Base-by-base conservation (phyloP, 2,888 invertebrate species). In the Neoaliturus tenellus region DNA sequence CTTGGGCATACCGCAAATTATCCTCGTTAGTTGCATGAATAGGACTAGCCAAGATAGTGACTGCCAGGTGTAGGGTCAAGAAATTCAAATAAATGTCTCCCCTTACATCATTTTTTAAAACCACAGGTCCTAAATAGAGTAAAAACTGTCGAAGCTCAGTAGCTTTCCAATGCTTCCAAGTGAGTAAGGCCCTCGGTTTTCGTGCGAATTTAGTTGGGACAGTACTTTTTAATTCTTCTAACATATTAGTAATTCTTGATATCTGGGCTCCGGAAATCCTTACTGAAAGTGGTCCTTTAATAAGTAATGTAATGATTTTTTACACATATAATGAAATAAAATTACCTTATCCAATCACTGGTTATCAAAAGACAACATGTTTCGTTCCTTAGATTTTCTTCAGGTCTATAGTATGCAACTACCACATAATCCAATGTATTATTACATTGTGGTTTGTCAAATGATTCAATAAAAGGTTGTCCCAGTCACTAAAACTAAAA, bases 161-260 rank as follows among this genome's bases (percentile, higher is more conserved):
- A 20, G 88, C 89, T 81, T 89, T 89, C 87, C 88, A 89, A 25
- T 86, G 84, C 8, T 87, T 88, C 17, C 88, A 67, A 48, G 88
- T 87, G 81, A 17, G 71, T 6, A 89, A 75, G 8, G 86, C 44
- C 71, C 89, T 85, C 4, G 87, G 88, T 84, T 87, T 88, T 41
- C 89, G 81, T 6, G 84, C 84, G 86, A 89, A 89, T 82, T 89
- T 88, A 48, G 12, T 31, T 33, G 85, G 85, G 12, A 85, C 58
- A 39, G 33, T 58, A 39, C 28, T 41, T 39, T 25, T 12, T 20
- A 85, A 51, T n/a, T 62, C 55, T 41, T 81, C 78, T 17, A 86
- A 41, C n/a, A 31, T 62, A 1, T 12, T 14, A 14, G 80, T 69
- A 23, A 83, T 80, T 8, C 58, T 41, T 20, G 12, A 20, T 35